Evolutionary conservation across 2,797 vertebrate species (phyloP).

Genomic region (Oreonectes daqikongensis): DNA sequence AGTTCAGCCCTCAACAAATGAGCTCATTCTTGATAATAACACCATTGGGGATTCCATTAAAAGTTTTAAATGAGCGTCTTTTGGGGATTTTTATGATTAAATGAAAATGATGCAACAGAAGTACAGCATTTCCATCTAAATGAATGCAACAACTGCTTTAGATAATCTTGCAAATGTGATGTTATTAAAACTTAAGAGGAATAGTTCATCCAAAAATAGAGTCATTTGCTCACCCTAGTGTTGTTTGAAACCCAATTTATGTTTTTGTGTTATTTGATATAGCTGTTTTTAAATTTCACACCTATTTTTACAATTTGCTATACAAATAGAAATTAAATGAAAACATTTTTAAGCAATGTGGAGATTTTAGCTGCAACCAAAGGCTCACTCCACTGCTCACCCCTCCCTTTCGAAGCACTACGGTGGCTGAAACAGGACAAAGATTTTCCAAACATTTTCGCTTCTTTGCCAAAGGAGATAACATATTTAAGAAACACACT

Average conservation of each 20-base stretch:
- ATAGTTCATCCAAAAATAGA: not conserved
- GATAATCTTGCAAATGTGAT: not conserved
- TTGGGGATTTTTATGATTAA: not conserved
- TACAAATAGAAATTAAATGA: no score
- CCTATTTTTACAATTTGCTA: no score
- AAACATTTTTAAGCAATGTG: no score
- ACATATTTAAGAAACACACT: no score
- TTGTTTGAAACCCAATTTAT: not conserved
- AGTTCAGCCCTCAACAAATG: not conserved
- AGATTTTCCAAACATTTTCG: no score
- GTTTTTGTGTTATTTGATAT: no score
- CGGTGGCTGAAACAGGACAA: no score
- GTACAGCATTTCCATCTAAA: not conserved
- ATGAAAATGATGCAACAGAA: conserved; percentile 16
- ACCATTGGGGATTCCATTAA: not conserved
- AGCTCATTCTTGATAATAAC: conserved; percentile 3
- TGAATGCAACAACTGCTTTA: not conserved
- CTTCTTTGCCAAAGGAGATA: no score
- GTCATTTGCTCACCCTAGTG: not conserved
- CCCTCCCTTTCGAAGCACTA: no score
- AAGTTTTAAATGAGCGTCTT: conserved; percentile 1
- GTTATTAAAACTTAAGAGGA: not conserved
- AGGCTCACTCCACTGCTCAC: no score
- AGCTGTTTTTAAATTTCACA: no score
- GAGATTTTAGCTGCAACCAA: no score